Conservation (phyloP, 1,140 invertebrate genomes). For the Aphis craccivora region DNA sequence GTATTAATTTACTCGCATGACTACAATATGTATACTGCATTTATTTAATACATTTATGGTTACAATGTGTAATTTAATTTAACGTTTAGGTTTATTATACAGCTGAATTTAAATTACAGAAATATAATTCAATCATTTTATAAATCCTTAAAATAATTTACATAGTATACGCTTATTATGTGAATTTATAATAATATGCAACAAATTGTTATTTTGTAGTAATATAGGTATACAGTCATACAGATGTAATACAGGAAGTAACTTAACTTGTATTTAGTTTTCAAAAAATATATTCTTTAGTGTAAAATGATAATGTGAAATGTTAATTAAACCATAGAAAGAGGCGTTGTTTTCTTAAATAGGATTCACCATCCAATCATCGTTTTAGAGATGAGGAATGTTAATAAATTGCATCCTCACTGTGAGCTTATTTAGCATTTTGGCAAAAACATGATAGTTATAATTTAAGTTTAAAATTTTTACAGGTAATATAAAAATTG, state of each 20-base stretch:
- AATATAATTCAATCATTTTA: not conserved
- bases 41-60: no score
- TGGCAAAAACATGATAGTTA: not conserved
- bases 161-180: not conserved
- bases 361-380: not conserved
- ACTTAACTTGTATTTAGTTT: not conserved
- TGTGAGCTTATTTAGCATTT: constrained; percentile 19
- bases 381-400: not conserved
- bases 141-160: not conserved
- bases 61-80: not conserved
- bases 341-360: constrained; percentile 1
- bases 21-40: no score
- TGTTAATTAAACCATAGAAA: not conserved
- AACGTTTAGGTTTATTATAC: not conserved
- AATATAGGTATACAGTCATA: not conserved
- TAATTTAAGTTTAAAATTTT: not conserved
- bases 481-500: not conserved
- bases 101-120: not conserved
- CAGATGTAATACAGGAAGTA: not conserved
- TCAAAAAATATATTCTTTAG: not conserved
- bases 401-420: not conserved
- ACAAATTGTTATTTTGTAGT: not conserved
- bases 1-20: no score
- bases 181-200: not conserved
- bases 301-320: not conserved